Evolutionary conservation across 2,888 invertebrate species (phyloP).

Genomic region (Cerastis rubricosa): DNA sequence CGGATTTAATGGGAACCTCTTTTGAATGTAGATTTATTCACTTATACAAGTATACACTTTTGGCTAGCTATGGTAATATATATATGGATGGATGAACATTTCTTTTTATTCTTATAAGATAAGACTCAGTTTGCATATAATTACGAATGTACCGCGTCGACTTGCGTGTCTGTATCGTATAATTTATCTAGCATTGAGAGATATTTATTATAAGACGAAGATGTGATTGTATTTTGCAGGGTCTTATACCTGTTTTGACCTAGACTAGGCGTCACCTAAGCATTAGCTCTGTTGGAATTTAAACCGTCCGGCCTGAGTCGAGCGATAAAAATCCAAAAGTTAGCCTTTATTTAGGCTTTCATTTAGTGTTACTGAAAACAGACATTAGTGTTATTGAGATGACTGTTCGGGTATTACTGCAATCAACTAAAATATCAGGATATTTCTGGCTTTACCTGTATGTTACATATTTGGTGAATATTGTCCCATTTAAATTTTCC

Average conservation of each 20-base stretch:
- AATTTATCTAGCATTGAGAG: slow-evolving; percentile 28
- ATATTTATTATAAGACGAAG: slow-evolving; percentile 19
- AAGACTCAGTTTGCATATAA: slow-evolving; percentile 21
- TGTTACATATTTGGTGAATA: background rate
- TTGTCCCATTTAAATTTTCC: background rate
- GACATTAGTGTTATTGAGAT: background rate
- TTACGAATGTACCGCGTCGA: slow-evolving; percentile 26
- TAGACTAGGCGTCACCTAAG: background rate
- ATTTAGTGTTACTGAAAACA: background rate
- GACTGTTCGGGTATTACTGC: background rate
- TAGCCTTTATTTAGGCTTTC: background rate
- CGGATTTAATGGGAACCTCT: too few species aligned
- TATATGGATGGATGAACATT: slow-evolving; percentile 15
- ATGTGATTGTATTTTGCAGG: slow-evolving; percentile 3
- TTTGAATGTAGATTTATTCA: background rate
- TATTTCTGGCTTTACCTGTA: background rate
- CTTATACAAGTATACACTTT: background rate
- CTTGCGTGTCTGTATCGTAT: slow-evolving; percentile 29
- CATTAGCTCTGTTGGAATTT: background rate
- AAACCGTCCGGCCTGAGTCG: background rate
- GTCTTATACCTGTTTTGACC: background rate
- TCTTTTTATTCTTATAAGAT: slow-evolving; percentile 3
- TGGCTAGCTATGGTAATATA: background rate
- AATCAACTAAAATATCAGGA: background rate
- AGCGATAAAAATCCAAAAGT: background rate